phyloP scores from a whole-genome alignment of 92 coral and sea anemone species.

The Umimayanthus chanpuru region DNA sequence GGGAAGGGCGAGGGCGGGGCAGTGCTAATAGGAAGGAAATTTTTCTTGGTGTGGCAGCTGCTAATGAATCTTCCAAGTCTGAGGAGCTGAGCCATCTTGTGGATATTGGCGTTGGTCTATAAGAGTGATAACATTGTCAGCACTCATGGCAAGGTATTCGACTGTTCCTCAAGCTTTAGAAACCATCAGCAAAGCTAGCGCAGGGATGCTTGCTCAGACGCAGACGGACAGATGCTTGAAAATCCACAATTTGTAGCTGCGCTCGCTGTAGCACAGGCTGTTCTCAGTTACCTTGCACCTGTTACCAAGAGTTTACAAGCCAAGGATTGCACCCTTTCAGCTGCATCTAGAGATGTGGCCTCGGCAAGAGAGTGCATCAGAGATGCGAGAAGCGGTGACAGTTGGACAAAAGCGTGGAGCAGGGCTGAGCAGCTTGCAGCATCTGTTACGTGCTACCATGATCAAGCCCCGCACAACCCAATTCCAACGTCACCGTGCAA shows the following conservation, averaged over 20 bases:
- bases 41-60: conserved; percentile 38
- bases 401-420: conserved; percentile 50
- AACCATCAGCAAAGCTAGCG: conserved; percentile 49
- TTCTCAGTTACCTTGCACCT: conserved; percentile 55
- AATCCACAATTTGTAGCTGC: conserved; percentile 56
- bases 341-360: conserved; percentile 47
- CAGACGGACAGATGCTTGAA: conserved; percentile 50
- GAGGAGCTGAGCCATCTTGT: conserved; percentile 28
- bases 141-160: conserved; percentile 54
- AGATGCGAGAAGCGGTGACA: conserved; percentile 50
- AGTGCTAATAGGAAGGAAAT: conserved; percentile 44
- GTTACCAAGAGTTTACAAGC: conserved; percentile 58
- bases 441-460: conserved; percentile 36
- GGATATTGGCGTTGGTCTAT: conserved; percentile 55
- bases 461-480: conserved; percentile 52
- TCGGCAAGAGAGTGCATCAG: conserved; percentile 41
- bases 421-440: conserved; percentile 46
- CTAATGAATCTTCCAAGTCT: conserved; percentile 38
- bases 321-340: conserved; percentile 59
- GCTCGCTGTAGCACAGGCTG: conserved; percentile 51
- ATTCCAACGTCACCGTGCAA: conserved; percentile 49
- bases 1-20: no score
- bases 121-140: conserved; percentile 57
- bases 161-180: conserved; percentile 49
- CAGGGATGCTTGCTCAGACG: conserved; percentile 55